Percentiles rank a stretch among this genome's conserved stretches.
Conservation (phyloP, 2,888 invertebrate species). For the Plagodis pulveraria region DNA sequence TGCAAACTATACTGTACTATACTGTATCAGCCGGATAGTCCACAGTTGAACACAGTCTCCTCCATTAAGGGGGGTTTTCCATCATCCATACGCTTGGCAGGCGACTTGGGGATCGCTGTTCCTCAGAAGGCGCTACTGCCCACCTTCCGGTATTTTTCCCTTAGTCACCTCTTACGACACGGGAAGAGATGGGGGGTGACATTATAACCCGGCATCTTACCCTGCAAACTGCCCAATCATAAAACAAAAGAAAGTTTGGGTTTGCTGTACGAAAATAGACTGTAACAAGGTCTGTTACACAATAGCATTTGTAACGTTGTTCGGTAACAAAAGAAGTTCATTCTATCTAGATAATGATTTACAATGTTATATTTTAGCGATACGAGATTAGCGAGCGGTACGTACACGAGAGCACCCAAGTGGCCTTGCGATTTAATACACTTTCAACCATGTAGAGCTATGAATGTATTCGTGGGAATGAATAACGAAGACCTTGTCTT, state of each 20-base stretch:
- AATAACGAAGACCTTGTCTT: slow-evolving; percentile 30
- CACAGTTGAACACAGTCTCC: too few relatives aligned
- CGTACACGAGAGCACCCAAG: slow-evolving; percentile 37
- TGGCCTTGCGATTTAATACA: slow-evolving; percentile 48
- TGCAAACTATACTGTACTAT: too few relatives aligned
- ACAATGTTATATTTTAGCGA: slow-evolving; percentile 43
- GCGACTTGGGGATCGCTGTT: too few relatives aligned
- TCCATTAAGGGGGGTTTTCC: too few relatives aligned
- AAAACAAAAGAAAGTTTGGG: not conserved
- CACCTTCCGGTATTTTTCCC: too few relatives aligned
- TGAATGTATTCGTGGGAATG: slow-evolving; percentile 29
- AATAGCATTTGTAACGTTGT: slow-evolving; percentile 24
- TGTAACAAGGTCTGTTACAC: slow-evolving; percentile 23
- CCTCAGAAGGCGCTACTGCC: too few relatives aligned
- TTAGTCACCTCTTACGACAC: too few relatives aligned
- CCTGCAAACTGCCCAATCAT: slow-evolving; percentile 4
- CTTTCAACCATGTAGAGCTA: slow-evolving; percentile 48
- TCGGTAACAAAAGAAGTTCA: slow-evolving; percentile 44
- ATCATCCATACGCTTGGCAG: too few relatives aligned
- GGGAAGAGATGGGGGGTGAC: too few relatives aligned
- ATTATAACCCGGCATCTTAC: too few relatives aligned
- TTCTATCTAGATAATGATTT: slow-evolving; percentile 42
- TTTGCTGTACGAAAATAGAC: not conserved
- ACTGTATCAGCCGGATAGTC: too few relatives aligned
- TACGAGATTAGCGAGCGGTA: slow-evolving; percentile 21